Conservation (phyloP, 2,797 vertebrate species). For the Lacerta agilis region DNA sequence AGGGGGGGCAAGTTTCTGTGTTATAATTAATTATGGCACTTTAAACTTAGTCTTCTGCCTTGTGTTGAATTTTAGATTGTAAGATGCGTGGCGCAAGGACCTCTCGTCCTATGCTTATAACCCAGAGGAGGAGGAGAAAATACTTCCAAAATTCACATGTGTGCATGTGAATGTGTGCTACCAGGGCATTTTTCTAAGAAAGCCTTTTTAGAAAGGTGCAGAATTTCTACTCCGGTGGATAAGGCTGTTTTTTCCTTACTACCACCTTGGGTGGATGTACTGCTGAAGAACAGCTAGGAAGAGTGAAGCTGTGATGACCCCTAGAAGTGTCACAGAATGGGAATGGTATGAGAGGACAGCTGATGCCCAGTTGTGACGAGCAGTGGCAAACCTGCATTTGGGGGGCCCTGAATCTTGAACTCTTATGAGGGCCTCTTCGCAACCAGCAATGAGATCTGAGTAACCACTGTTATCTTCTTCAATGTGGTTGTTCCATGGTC, state of each 20-base stretch:
- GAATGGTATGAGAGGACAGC: neutral
- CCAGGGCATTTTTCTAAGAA: neutral
- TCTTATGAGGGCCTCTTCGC: too few relatives aligned
- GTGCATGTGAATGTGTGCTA: neutral
- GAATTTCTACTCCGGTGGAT: neutral
- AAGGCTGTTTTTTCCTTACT: neutral
- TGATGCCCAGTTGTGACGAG: neutral
- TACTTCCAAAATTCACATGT: neutral
- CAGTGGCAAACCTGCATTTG: too few relatives aligned
- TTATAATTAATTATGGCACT: neutral
- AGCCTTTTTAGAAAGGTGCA: neutral
- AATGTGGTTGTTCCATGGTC: too few relatives aligned
- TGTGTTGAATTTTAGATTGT: neutral
- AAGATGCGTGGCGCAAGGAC: neutral
- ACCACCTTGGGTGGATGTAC: neutral
- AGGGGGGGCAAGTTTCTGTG: constrained; percentile 5
- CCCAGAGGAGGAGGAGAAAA: neutral
- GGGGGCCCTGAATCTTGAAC: too few relatives aligned
- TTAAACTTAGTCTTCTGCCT: neutral
- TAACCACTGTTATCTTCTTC: too few relatives aligned
- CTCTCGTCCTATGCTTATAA: neutral
- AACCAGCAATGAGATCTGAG: too few relatives aligned
- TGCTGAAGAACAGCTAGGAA: neutral
- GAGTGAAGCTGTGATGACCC: neutral
- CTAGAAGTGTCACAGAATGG: neutral